Conservation (phyloP, 2,797 vertebrate species). For the Syndactyla subalaris region DNA sequence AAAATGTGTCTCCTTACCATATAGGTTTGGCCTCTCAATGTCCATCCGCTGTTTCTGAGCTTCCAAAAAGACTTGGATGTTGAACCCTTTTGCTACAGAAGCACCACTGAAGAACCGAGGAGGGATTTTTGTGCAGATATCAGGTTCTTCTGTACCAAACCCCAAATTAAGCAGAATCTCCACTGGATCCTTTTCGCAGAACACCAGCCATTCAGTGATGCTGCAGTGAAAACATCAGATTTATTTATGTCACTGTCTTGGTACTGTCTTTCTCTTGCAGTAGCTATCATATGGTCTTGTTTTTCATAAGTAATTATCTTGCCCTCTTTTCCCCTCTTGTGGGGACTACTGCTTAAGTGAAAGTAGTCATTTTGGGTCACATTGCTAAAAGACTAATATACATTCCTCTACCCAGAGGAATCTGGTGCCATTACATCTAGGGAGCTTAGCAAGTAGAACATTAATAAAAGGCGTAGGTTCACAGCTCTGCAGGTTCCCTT, state of each 20-base stretch:
- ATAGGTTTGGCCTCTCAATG: slow-evolving; percentile 83
- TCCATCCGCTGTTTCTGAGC: slow-evolving; percentile 87
- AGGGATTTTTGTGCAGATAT: slow-evolving; percentile 87
- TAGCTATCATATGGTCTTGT: not conserved
- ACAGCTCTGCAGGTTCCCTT: not conserved
- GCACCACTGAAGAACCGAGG: slow-evolving; percentile 84
- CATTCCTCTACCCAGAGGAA: not conserved
- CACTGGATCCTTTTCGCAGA: slow-evolving; percentile 88
- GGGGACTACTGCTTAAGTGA: not conserved
- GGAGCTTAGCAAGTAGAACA: not conserved
- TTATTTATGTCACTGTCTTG: not conserved
- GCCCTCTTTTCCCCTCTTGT: not conserved
- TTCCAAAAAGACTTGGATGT: slow-evolving; percentile 85
- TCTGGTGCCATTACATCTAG: not conserved
- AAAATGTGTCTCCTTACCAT: slow-evolving; percentile 77
- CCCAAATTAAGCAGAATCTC: slow-evolving; percentile 91
- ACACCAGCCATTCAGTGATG: slow-evolving; percentile 83
- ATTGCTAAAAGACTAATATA: not conserved
- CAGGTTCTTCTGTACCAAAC: slow-evolving; percentile 89
- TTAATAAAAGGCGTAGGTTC: not conserved
- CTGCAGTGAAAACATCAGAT: slow-evolving; percentile 53
- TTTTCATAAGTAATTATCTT: not conserved
- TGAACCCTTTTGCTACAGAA: slow-evolving; percentile 88
- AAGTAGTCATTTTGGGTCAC: not conserved
- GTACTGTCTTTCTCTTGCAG: not conserved